Base-by-base conservation (phyloP, 1,140 invertebrate genomes). In the Sogatella furcifera region DNA sequence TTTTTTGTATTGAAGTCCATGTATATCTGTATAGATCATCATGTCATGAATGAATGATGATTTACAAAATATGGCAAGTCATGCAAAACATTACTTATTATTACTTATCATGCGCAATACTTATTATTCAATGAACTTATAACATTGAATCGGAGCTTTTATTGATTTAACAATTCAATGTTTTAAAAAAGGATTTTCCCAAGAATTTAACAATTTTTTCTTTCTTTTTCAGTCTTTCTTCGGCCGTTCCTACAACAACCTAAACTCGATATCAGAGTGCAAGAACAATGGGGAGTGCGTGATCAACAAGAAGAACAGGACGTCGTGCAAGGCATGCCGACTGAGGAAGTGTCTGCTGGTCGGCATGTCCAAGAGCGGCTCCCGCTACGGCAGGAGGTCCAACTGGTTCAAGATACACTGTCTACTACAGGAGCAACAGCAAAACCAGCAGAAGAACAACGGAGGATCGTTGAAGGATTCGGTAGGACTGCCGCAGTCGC, bases 281-380 rank as follows among this genome's bases (percentile, higher is more conserved):
- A 95, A 95, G 71, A 95, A 96, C 74, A 92, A 90, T 70, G 88
- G 89, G 1, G 84, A 88, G 61, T 98, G 95, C 75, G 85, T 93
- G 61, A 96, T 98, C 71, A 97, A 95, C 75, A 94, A 95, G 74
- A 92, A 94, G 74, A 97, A 95, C 72, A 80, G 95, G 19, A 97
- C 95, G 11, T 88, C 93, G 1, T 98, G 95, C 76, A 97, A 97
- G 72, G 90, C 92, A 0, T 98, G 95, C 69, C 81, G 95, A 0
- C 80, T 97, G 49, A 81, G 90, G 42, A 97, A 97, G 73, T 98
- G 95, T 71, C 77, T 97, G 0, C 73, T 88, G 70, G 93, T 95
- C 22, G 95, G 95, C 31, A 98, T 98, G 95, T 95, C 91, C n/a
- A 95, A 97, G 71, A 92, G 90, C 42, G 91, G 91, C 6, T 95